Evolutionary conservation across 2,113 vertebrate genomes (phyloP).

Genomic region (Phalacrocorax pelagicus): DNA sequence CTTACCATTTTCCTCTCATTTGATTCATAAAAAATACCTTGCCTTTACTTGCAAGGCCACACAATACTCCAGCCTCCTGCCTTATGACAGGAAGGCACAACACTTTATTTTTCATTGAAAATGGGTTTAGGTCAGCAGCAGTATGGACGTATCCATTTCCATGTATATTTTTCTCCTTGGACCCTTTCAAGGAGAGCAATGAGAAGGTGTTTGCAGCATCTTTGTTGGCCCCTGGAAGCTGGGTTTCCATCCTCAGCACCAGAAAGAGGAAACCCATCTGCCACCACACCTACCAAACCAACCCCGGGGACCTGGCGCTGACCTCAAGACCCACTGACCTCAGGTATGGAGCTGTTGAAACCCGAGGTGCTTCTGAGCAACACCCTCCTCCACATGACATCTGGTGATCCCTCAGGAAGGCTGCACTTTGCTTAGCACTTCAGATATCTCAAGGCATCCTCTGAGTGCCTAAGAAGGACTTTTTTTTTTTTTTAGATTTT

Average conservation of each 20-base stretch:
- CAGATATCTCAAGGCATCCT: neutral
- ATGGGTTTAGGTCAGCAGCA: neutral
- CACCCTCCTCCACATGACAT: neutral
- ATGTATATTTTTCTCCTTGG: fast-evolving
- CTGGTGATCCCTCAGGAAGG: neutral
- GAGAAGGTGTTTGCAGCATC: neutral
- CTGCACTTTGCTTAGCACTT: neutral
- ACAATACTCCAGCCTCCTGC: neutral
- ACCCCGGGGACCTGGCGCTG: fast-evolving
- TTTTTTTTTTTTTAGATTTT: neutral
- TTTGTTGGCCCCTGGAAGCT: neutral
- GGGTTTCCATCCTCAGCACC: fast-evolving
- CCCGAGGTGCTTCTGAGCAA: neutral
- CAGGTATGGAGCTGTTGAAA: neutral
- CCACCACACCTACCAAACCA: neutral
- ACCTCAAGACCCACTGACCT: neutral
- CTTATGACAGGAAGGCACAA: neutral
- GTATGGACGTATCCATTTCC: neutral
- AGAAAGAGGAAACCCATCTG: neutral
- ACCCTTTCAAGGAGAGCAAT: neutral
- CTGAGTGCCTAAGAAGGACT: neutral
- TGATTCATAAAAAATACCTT: neutral
- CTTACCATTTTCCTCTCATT: neutral
- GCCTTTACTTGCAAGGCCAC: neutral
- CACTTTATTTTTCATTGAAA: neutral